Evolutionary conservation across 2,888 invertebrate genomes (phyloP).

Genomic region (Latrodectus hesperus): DNA sequence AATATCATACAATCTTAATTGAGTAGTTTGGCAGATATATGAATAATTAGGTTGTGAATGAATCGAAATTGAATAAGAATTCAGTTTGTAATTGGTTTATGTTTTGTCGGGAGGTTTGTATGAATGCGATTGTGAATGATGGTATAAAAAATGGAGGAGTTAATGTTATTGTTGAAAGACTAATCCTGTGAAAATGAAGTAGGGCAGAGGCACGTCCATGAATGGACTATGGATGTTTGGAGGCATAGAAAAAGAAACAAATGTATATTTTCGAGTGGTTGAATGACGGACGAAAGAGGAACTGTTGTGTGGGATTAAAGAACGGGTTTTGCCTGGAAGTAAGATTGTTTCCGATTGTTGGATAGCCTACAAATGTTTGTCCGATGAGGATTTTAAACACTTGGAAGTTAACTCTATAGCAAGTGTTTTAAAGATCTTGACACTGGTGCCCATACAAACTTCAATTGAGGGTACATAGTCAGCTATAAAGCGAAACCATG

Average conservation of each 20-base stretch:
- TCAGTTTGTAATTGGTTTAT: conserved; percentile 13
- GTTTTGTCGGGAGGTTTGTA: conserved; percentile 28
- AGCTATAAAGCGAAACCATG: conserved; percentile 1
- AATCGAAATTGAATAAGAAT: background rate
- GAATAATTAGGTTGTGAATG: conserved; percentile 3
- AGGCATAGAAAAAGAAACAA: background rate
- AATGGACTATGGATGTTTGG: background rate
- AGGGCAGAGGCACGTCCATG: background rate
- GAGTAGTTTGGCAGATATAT: background rate
- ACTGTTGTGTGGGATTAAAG: background rate
- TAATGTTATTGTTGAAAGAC: conserved; percentile 3
- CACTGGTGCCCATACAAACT: background rate
- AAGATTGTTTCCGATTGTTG: conserved; percentile 9
- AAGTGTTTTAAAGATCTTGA: background rate
- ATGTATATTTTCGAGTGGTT: background rate
- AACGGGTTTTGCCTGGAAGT: conserved; percentile 6
- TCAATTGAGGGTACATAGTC: conserved; percentile 7
- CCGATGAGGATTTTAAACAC: background rate
- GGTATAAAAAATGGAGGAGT: conserved; percentile 1
- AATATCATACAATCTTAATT: too few species aligned
- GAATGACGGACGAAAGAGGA: background rate
- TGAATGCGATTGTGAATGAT: background rate
- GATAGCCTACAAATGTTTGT: background rate
- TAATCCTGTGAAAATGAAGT: conserved; percentile 11
- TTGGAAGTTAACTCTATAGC: background rate